A percentile compares a stretch with the other conserved stretches of the same genome.
Conservation (phyloP, 2,797 vertebrate genomes). For the Octomys mimax region DNA sequence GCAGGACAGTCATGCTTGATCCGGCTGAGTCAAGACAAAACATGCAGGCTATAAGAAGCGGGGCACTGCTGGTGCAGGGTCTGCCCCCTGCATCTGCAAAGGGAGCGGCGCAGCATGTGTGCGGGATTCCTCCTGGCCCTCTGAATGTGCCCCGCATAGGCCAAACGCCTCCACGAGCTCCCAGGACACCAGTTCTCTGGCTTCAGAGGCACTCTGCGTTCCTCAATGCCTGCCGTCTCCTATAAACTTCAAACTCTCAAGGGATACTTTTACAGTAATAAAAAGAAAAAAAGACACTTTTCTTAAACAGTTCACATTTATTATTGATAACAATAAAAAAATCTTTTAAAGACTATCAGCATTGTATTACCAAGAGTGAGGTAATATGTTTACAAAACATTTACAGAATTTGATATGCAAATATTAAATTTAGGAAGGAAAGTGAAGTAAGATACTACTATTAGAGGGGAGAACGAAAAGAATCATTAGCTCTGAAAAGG, state of each 20-base stretch:
- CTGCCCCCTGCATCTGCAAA: neutral
- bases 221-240: neutral
- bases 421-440: conserved; percentile 74
- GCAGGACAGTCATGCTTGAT: rapidly evolving
- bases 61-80: rapidly evolving
- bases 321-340: conserved; percentile 90
- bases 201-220: neutral
- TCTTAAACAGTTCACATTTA: conserved; percentile 91
- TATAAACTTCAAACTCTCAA: neutral
- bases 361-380: conserved; percentile 91
- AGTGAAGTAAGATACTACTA: conserved; percentile 70
- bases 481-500: conserved; percentile 47
- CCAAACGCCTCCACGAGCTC: neutral
- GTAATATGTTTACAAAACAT: conserved; percentile 92
- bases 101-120: rapidly evolving
- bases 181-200: neutral
- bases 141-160: rapidly evolving
- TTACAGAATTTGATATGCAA: conserved; percentile 89
- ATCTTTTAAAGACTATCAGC: conserved; percentile 91
- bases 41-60: rapidly evolving
- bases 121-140: neutral
- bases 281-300: neutral
- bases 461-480: conserved; percentile 40
- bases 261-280: neutral
- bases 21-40: neutral